Conservation (phyloP, 2,888 invertebrate genomes). For the Eristalis tenax region DNA sequence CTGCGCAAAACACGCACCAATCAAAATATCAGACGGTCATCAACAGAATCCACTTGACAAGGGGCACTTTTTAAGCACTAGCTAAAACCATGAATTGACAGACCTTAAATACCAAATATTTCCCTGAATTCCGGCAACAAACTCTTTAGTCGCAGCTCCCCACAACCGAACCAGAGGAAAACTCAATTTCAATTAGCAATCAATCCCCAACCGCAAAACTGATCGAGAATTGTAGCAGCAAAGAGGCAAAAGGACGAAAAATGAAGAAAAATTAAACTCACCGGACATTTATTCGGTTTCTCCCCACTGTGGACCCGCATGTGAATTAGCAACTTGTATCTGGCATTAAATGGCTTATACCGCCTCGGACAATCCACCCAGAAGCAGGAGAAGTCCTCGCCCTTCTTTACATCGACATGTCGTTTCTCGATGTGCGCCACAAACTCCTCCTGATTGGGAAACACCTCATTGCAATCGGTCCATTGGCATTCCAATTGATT, state of each 20-base stretch:
- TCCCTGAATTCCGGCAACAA: too few relatives aligned
- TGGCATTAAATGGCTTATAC: slow-evolving; percentile 96
- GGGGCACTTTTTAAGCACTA: too few relatives aligned
- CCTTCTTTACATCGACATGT: slow-evolving; percentile 93
- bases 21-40: too few relatives aligned
- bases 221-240: background rate
- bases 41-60: too few relatives aligned
- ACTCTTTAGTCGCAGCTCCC: too few relatives aligned
- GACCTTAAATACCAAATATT: too few relatives aligned
- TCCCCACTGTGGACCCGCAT: slow-evolving; percentile 99
- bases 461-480: slow-evolving; percentile 91
- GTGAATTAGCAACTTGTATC: slow-evolving; percentile 97
- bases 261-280: slow-evolving; percentile 83
- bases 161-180: background rate
- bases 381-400: slow-evolving; percentile 95
- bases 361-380: slow-evolving; percentile 96
- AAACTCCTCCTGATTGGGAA: slow-evolving; percentile 89
- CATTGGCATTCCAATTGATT: slow-evolving; percentile 86
- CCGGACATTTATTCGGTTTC: slow-evolving; percentile 98
- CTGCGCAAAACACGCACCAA: too few relatives aligned
- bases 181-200: slow-evolving; percentile 15
- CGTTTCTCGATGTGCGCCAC: slow-evolving; percentile 92
- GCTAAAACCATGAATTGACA: too few relatives aligned
- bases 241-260: background rate
- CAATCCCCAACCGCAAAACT: background rate